These are phyloP conservation scores for Melinaea menophilus DNA, from an alignment of 2,888 invertebrate species.

Conservation along the genomic window DNA sequence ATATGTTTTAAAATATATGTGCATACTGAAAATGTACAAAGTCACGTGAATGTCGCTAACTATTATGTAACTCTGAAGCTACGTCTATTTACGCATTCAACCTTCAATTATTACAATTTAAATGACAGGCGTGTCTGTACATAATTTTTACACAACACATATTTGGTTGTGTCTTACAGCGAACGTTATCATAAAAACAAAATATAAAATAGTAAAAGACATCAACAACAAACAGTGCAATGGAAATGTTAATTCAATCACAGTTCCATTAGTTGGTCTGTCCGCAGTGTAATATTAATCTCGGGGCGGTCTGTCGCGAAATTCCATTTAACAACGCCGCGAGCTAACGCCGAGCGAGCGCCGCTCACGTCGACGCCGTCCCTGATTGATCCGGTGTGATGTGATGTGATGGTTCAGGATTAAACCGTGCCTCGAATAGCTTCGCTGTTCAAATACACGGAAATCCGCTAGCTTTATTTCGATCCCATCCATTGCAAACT, in stretches of 20 bases:
- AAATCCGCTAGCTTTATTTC: conserved; percentile 20
- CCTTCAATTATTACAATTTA: conserved; percentile 3
- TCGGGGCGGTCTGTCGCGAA: conserved; percentile 55
- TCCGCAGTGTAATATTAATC: conserved; percentile 56
- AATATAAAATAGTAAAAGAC: background rate
- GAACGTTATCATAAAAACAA: too few relatives aligned
- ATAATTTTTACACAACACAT: background rate
- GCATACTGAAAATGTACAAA: too few relatives aligned
- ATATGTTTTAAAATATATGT: too few relatives aligned
- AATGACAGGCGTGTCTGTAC: background rate
- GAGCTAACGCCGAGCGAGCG: conserved; percentile 43
- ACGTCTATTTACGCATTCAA: background rate
- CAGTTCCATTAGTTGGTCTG: conserved; percentile 49
- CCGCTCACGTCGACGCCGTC: conserved; percentile 47
- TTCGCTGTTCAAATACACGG: conserved; percentile 22
- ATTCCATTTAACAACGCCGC: conserved; percentile 59
- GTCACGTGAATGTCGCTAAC: too few relatives aligned
- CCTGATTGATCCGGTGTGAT: conserved; percentile 51
- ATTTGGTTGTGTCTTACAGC: background rate
- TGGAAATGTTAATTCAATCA: conserved; percentile 56
- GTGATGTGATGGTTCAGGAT: conserved; percentile 29
- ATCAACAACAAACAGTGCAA: conserved; percentile 32
- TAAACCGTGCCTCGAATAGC: conserved; percentile 30
- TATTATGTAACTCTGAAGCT: too few relatives aligned
- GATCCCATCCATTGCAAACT: conserved; percentile 7